Base-by-base conservation (phyloP, 2,888 invertebrate species). In the Caenorhabditis sp. region DNA sequence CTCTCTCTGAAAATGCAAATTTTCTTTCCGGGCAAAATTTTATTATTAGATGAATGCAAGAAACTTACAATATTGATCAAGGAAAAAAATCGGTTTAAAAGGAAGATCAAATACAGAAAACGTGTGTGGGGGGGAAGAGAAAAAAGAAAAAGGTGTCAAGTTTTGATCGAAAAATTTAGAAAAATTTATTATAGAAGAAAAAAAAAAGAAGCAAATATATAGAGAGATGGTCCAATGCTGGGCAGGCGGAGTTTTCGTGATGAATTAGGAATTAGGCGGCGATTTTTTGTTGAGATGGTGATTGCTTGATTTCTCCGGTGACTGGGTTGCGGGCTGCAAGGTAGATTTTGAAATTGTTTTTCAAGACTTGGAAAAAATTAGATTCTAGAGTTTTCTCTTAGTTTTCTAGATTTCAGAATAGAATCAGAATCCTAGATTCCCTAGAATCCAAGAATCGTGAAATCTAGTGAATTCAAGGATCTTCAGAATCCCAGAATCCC, bases 261-360 rank as follows among this genome's bases (percentile, higher is more conserved):
- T n/a, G n/a, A n/a, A 44, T 14, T n/a, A n/a, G n/a, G 4, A 6
- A 63, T 89, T 81, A 90, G 56, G 90, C 89, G 49, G 87, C 69
- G 72, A 90, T 85, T 69, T 89, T 84, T 70, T 88, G 86, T 76
- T 85, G 85, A n/a, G 79, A 70, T 49, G 85, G 77, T 22, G 88
- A 83, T 44, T 85, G 77, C 80, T 91, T 91, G 69, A 91, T 89
- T 81, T 91, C 91, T 22, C 91, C 91, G 59, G 91, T 91, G 80
- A 91, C 90, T 59, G 91, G 91, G 76, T 91, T 91, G 59, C 91
- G 89, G 22, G 89, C 91, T 91, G 86, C 82, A 91, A 44, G 14
- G 24, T 47, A 10, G 10, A 8, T 24, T 26, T 26, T 26, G 14
- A 7, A 24, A 54, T 54, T 56, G 28, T n/a, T n/a, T n/a, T n/a